Evolutionary conservation across 2,797 vertebrate species (phyloP), one percentile per base, ranked within the genome.

Genomic region (Anableps anableps): DNA sequence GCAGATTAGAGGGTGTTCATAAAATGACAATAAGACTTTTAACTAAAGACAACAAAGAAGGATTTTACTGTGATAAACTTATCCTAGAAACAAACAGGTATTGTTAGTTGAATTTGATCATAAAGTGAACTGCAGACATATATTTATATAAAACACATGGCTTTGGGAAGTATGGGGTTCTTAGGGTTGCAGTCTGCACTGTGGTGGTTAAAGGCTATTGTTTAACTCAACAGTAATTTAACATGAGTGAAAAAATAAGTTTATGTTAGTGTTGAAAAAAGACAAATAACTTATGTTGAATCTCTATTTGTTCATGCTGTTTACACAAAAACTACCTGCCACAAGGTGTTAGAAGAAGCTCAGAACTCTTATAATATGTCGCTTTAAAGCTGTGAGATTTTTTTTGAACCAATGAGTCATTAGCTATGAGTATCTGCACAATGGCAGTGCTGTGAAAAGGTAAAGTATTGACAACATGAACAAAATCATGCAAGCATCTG

Each of bases 1-100:
- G 75, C 68, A 70, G 77, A 77, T 83, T 70, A 85, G 47, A 4
- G n/a, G 38, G 53, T 77, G 53, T 21, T 55, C 8, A 47, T 29
- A 21, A 31, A 79, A 72, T 76, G 77, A 78, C 8, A 21, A n/a
- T 55, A 75, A 16, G n/a, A 10, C 21, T 80, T 62, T 62, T 72
- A 66, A 36, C 70, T 31, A 36, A 16, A 81, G 4, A 70, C 23
- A 70, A 70, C 5, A 43, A 70, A 43, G 36, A 36, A 36, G 8
- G 21, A 36, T 68, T 68, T 68, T 68, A 41, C 23, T 26, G 34
- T 43, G 11, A 26, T 70, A 66, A 62, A 23, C 62, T 38, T 38
- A 66, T 66, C 34, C 34, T 66, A 7, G 7, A 36, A 64, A 16
- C 16, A 36, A 64, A 34, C 17, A 9, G 16, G 16, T 43, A 14